phyloP scores from a whole-genome alignment of 2,113 vertebrate genomes.

The Hemicordylus capensis region DNA sequence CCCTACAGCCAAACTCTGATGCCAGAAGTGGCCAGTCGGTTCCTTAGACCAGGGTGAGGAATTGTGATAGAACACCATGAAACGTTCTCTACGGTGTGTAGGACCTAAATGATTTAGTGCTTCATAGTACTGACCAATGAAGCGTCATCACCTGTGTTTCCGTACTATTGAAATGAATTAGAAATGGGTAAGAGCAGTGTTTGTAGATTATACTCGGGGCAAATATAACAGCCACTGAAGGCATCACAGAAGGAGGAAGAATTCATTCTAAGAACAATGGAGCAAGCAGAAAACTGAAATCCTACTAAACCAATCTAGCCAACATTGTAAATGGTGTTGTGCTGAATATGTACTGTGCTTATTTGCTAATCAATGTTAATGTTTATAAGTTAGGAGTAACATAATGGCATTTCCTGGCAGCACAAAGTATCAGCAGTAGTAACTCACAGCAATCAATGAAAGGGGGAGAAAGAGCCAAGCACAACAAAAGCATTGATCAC shows the following conservation, averaged over 20 bases:
- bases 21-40: background rate
- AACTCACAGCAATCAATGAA: slow-evolving; percentile 29
- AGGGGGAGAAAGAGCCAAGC: background rate
- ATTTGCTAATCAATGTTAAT: background rate
- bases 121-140: background rate
- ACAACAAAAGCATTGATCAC: background rate
- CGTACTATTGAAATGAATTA: background rate
- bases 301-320: background rate
- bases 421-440: slow-evolving; percentile 19
- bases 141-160: background rate
- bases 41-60: background rate
- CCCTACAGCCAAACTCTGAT: background rate
- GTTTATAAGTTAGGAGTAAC: slow-evolving; percentile 2
- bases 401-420: slow-evolving; percentile 7
- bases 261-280: background rate
- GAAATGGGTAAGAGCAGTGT: background rate
- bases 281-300: background rate
- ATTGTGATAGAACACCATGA: background rate
- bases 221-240: background rate
- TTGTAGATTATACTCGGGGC: no score
- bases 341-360: slow-evolving; percentile 9
- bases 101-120: background rate
- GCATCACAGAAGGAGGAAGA: background rate
- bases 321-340: slow-evolving; percentile 10
- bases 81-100: background rate